Evolutionary conservation across 2,797 vertebrate genomes (phyloP), one percentile per base, ranked within the genome.

Genomic region (Centropyge bicolor): DNA sequence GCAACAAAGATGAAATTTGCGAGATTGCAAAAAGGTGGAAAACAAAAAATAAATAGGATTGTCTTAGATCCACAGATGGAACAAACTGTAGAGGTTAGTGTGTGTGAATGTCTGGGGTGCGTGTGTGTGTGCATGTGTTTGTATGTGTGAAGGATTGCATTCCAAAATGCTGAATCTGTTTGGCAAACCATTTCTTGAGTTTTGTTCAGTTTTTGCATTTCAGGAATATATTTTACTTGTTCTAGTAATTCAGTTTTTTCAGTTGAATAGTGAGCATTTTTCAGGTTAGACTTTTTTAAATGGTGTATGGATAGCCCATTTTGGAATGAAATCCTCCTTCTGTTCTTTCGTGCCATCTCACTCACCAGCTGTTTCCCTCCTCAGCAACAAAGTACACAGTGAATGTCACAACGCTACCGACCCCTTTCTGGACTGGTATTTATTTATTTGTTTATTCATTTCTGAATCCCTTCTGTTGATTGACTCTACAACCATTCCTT

Each of bases 391-490:
- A 93, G 95, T 96, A 93, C 93, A 95, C 94, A 95, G 94, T 95
- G 95, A 95, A 92, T 94, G 88, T 94, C 94, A 95, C 92, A 93
- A 93, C 93, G 91, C 93, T 92, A 90, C 95, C 85, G 95, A 96
- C 93, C 94, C 94, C 92, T 96, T 95, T 95, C 95, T 96, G 92
- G 94, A 96, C 95, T 95, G 96, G 96, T 96, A 96, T 95, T 96
- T 96, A 96, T 95, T 96, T 94, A 92, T 94, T 93, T 93, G 89
- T 92, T 93, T 91, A 88, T 93, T 94, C 87, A 91, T 94, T 94
- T 91, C 79, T 86, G 74, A 89, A 77, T 89, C 76, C 86, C 86
- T 87, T 94, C 76, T 90, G 86, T 88, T 91, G 81, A 83, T 81
- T 87, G 81, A 85, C 57, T 78, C 88, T 87, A 87, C 56, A 76